Conservation (phyloP, 2,888 invertebrate species). For the Andricus quercusramuli region DNA sequence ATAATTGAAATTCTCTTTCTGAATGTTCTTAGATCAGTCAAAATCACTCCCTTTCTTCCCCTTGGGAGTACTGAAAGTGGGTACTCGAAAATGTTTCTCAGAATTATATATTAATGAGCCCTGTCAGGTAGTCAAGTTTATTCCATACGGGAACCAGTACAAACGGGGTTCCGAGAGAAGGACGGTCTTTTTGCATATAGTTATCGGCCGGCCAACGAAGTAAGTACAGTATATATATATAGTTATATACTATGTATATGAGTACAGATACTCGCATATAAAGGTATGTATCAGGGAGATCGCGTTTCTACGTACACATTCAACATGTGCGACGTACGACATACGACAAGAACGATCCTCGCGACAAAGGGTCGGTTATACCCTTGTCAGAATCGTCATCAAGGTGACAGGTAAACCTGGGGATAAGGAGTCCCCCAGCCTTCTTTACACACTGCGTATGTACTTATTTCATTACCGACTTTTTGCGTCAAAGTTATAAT, state of each 20-base stretch:
- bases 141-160: constrained; percentile 23
- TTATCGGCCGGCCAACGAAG: constrained; percentile 37
- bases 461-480: constrained; percentile 41
- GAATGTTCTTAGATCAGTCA: constrained; percentile 30
- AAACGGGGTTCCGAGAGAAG: constrained; percentile 25
- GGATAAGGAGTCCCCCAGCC: constrained; percentile 44
- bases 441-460: constrained; percentile 25
- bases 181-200: constrained; percentile 33
- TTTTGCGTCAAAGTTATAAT: neutral
- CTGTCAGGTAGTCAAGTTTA: constrained; percentile 42
- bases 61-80: constrained; percentile 33
- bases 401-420: constrained; percentile 75
- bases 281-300: constrained; percentile 15
- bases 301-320: constrained; percentile 31
- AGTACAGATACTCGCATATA: neutral
- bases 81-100: constrained; percentile 40
- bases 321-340: constrained; percentile 11
- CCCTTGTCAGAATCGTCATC: constrained; percentile 77
- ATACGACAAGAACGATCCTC: constrained; percentile 51
- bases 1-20: constrained; percentile 35
- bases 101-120: constrained; percentile 41
- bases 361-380: constrained; percentile 61
- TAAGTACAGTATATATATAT: constrained; percentile 6
- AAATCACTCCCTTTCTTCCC: constrained; percentile 28
- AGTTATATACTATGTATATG: constrained; percentile 4